Evolutionary conservation across 1,140 invertebrate genomes (phyloP).

Genomic region (Drosophila malerkotliana): DNA sequence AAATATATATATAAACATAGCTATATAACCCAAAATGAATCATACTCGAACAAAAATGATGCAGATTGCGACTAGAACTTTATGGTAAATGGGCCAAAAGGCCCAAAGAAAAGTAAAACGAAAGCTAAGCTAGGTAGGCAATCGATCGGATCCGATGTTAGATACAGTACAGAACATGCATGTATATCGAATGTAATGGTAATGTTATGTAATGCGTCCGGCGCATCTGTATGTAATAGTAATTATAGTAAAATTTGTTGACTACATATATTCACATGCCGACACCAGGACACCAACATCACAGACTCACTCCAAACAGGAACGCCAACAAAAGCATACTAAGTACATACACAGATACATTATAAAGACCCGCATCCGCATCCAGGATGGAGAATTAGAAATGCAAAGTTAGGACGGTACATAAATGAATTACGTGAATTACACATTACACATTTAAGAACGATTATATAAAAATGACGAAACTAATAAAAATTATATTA

Average conservation of each 20-base stretch:
- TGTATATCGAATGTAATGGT: conserved; percentile 62
- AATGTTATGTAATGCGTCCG: conserved; percentile 59
- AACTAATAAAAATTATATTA: conserved; percentile 81
- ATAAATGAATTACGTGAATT: conserved; percentile 67
- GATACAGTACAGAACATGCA: conserved; percentile 43
- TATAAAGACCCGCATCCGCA: conserved; percentile 42
- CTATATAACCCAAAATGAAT: conserved; percentile 64
- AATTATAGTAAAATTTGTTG: conserved; percentile 74
- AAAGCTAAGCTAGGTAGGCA: conserved; percentile 74
- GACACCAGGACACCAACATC: conserved; percentile 36
- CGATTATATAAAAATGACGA: conserved; percentile 75
- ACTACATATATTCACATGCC: conserved; percentile 67
- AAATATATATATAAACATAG: conserved; percentile 66
- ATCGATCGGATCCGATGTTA: conserved; percentile 52
- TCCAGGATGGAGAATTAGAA: conserved; percentile 66
- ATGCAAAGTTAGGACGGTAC: conserved; percentile 62
- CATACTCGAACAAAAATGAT: conserved; percentile 50
- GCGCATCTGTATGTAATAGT: conserved; percentile 60
- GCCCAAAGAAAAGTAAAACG: conserved; percentile 54
- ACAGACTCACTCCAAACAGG: conserved; percentile 35
- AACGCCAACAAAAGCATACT: conserved; percentile 44
- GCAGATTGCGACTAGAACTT: conserved; percentile 30
- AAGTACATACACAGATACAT: conserved; percentile 50
- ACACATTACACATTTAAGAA: conserved; percentile 78
- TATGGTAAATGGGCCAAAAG: conserved; percentile 26